A percentile compares a stretch with the other conserved stretches of the same genome.
Evolutionary conservation across 2,113 vertebrate genomes (phyloP).

Genomic region (Onychostruthus taczanowskii): DNA sequence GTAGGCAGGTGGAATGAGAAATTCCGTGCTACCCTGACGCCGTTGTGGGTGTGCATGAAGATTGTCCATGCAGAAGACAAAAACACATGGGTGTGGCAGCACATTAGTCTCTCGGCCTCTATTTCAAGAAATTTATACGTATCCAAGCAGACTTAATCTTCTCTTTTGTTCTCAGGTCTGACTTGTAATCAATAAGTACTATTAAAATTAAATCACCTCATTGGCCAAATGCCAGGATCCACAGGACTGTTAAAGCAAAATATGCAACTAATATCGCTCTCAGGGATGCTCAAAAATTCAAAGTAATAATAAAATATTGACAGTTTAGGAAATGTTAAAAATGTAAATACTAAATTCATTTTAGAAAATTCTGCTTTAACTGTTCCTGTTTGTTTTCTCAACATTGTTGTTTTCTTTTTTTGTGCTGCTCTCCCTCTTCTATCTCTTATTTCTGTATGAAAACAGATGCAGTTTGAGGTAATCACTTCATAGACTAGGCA

Average conservation of each 20-base stretch:
- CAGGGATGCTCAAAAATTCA: neutral
- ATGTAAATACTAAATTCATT: neutral
- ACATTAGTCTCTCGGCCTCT: neutral
- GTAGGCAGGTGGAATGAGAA: neutral
- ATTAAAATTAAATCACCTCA: neutral
- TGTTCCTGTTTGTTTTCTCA: neutral
- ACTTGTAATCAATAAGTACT: neutral
- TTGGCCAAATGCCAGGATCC: neutral
- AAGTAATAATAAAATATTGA: neutral
- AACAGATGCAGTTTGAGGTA: neutral
- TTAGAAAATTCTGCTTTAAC: neutral
- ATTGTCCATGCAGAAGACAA: neutral
- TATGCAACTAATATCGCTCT: neutral
- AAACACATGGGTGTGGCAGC: neutral
- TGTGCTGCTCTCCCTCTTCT: neutral
- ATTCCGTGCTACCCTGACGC: neutral
- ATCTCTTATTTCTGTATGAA: neutral
- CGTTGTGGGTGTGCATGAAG: neutral
- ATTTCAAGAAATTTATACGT: rapidly evolving
- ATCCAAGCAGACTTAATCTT: neutral
- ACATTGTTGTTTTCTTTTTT: neutral
- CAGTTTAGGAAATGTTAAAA: neutral
- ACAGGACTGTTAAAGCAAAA: neutral
- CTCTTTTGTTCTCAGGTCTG: neutral
- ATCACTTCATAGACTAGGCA: neutral